Percentiles rank a stretch among this genome's conserved stretches.
These are phyloP conservation scores for Acanthosoma haemorrhoidale DNA, from an alignment of 2,888 invertebrate genomes.

Conservation along the genomic window DNA sequence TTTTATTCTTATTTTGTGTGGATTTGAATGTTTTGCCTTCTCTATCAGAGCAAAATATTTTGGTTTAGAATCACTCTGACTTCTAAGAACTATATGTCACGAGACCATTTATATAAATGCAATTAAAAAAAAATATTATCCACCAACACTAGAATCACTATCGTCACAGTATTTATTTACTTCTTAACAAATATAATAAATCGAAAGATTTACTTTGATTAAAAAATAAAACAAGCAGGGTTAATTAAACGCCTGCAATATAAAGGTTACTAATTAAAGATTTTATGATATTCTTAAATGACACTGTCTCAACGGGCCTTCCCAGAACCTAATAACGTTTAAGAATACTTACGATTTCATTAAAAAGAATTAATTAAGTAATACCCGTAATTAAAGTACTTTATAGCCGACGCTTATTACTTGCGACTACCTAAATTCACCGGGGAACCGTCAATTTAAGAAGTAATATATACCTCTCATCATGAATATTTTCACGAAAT, in stretches of 20 bases:
- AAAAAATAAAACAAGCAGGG: too few species aligned
- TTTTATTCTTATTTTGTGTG: too few species aligned
- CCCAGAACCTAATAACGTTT: background rate
- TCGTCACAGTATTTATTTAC: too few species aligned
- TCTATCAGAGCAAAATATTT: too few species aligned
- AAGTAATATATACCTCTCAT: background rate
- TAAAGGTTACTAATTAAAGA: slow-evolving; percentile 8
- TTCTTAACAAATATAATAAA: too few species aligned
- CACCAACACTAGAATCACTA: too few species aligned
- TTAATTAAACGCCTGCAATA: background rate
- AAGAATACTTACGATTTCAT: slow-evolving; percentile 10
- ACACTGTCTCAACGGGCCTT: background rate
- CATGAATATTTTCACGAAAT: background rate
- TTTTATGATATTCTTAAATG: slow-evolving; percentile 8
- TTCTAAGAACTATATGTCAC: too few species aligned
- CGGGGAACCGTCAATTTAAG: background rate
- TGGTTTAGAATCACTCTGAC: too few species aligned
- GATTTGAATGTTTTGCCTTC: too few species aligned
- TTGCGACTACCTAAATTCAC: background rate
- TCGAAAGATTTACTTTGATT: too few species aligned
- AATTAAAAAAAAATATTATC: too few species aligned
- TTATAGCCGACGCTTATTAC: slow-evolving; percentile 6
- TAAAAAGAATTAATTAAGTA: slow-evolving; percentile 14
- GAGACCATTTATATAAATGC: too few species aligned
- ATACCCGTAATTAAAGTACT: slow-evolving; percentile 1